A percentile compares a stretch with the other conserved stretches of the same genome.
Conservation (phyloP, 2,888 invertebrate species). For the Osmoderma eremita region DNA sequence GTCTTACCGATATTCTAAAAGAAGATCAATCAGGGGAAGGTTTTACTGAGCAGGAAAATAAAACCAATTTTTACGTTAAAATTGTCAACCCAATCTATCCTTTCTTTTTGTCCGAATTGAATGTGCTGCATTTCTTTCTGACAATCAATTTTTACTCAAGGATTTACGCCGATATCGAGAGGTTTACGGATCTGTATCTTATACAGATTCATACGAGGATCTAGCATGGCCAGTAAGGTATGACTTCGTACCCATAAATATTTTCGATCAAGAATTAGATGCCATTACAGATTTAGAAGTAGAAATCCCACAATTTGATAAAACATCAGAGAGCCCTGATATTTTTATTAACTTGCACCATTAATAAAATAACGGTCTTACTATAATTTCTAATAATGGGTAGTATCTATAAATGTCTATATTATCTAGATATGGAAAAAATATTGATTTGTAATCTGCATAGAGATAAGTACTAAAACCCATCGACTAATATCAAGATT, state of each 20-base stretch:
- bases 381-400: too few relatives aligned
- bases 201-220: slow-evolving; percentile 53
- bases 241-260: slow-evolving; percentile 50
- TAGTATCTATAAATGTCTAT: too few relatives aligned
- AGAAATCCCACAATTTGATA: background rate
- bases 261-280: slow-evolving; percentile 47
- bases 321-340: background rate
- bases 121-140: slow-evolving; percentile 64
- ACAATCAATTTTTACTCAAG: slow-evolving; percentile 62
- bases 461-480: too few relatives aligned
- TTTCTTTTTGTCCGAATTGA: slow-evolving; percentile 67
- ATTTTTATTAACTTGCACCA: too few relatives aligned
- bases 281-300: slow-evolving; percentile 46
- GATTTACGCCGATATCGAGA: slow-evolving; percentile 60
- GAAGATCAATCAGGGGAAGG: slow-evolving; percentile 20
- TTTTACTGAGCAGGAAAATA: background rate
- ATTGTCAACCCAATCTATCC: slow-evolving; percentile 54
- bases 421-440: too few relatives aligned
- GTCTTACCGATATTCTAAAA: slow-evolving; percentile 20
- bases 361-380: too few relatives aligned
- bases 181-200: slow-evolving; percentile 63
- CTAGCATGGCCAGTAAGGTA: slow-evolving; percentile 50
- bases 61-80: slow-evolving; percentile 18
- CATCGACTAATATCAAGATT: too few relatives aligned
- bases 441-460: too few relatives aligned